phyloP scores from a whole-genome alignment of 2,888 invertebrate genomes.

The Calliscelio sp. region DNA sequence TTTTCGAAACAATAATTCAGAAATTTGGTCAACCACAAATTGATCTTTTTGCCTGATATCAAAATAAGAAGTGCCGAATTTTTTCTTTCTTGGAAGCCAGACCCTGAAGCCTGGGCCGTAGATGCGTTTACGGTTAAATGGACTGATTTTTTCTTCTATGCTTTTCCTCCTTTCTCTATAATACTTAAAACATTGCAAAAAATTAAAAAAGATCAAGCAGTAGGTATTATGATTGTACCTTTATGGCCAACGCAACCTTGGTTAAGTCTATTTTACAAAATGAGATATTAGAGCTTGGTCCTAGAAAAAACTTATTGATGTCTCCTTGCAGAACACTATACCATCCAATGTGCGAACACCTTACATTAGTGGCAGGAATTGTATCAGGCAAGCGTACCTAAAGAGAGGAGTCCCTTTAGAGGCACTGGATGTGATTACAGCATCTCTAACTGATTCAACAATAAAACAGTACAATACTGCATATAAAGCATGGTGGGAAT shows the following conservation, averaged over 20 bases:
- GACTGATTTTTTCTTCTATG: conserved; percentile 69
- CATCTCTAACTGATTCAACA: conserved; percentile 43
- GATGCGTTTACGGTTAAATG: conserved; percentile 74
- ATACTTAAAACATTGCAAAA: conserved; percentile 52
- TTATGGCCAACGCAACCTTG: conserved; percentile 60
- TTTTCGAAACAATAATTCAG: conserved; percentile 57
- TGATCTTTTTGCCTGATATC: conserved; percentile 73
- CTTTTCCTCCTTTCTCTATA: conserved; percentile 69
- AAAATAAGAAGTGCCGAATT: conserved; percentile 72
- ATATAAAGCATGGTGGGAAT: conserved; percentile 32
- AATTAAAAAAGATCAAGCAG: conserved; percentile 35
- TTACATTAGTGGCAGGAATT: conserved; percentile 57
- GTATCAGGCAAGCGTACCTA: conserved; percentile 62
- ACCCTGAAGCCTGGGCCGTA: conserved; percentile 61
- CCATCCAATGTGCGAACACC: conserved; percentile 38
- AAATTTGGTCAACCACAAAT: conserved; percentile 61
- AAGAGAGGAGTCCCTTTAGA: conserved; percentile 26
- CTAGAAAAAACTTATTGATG: conserved; percentile 50
- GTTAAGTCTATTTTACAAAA: conserved; percentile 8
- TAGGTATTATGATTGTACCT: conserved; percentile 59
- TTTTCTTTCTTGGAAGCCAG: conserved; percentile 72
- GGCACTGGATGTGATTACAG: conserved; percentile 23
- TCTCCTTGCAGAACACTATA: conserved; percentile 53
- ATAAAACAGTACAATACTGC: conserved; percentile 30
- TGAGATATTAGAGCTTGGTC: conserved; percentile 28